phyloP scores from a whole-genome alignment of 2,113 vertebrate genomes.

The Muntiacus muntjak region DNA sequence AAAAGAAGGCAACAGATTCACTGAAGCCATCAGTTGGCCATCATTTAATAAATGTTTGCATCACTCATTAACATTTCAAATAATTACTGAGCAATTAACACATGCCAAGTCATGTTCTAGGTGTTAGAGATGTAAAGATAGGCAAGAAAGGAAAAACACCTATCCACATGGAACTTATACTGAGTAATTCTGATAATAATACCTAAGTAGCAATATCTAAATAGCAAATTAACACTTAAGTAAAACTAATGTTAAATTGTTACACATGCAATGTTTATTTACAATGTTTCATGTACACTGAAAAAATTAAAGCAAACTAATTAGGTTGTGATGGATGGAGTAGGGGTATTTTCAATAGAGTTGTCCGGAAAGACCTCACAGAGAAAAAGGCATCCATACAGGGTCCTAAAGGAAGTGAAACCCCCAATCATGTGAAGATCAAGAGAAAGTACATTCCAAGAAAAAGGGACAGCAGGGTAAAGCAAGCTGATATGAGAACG shows the following conservation, averaged over 20 bases:
- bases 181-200: neutral
- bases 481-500: neutral
- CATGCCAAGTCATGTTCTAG: neutral
- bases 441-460: neutral
- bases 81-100: neutral
- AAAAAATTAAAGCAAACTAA: neutral
- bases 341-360: neutral
- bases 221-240: neutral
- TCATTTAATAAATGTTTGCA: neutral
- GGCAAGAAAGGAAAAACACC: neutral
- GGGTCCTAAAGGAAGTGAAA: neutral
- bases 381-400: neutral
- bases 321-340: neutral
- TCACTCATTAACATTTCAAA: neutral
- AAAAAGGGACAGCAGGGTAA: neutral
- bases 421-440: neutral
- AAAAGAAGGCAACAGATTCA: neutral
- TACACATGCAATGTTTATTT: neutral
- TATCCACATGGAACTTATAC: neutral
- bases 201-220: neutral
- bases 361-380: neutral
- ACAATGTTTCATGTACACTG: neutral
- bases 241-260: neutral
- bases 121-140: neutral
- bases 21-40: neutral